Conservation (phyloP, 1,140 invertebrate genomes). For the Sipha flava region DNA sequence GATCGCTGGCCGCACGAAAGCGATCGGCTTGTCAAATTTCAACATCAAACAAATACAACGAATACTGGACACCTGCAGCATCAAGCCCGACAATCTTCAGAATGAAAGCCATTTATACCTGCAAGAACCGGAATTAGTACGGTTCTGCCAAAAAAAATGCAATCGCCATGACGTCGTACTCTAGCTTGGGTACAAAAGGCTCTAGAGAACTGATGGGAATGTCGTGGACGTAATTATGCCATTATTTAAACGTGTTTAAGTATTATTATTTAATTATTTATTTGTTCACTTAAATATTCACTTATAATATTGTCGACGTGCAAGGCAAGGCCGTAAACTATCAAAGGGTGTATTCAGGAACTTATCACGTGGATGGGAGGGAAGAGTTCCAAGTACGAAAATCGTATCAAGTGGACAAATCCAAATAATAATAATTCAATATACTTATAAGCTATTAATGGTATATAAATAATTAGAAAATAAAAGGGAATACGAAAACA, state of each 20-base stretch:
- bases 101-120: conserved; percentile 75
- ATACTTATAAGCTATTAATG: no score
- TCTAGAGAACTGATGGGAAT: conserved; percentile 46
- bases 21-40: conserved; percentile 45
- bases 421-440: no score
- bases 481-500: no score
- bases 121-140: conserved; percentile 65
- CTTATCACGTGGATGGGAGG: no score
- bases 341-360: no score
- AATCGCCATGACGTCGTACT: conserved; percentile 72
- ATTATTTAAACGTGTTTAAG: neutral
- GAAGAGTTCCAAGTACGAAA: no score
- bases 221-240: neutral
- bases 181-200: conserved; percentile 67
- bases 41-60: conserved; percentile 40
- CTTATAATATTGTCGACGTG: neutral
- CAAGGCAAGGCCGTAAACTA: no score
- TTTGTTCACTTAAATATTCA: no score
- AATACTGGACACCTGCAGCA: conserved; percentile 37
- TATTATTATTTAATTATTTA: neutral
- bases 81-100: conserved; percentile 47
- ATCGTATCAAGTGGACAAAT: no score
- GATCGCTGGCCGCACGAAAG: conserved; percentile 36
- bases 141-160: conserved; percentile 62
- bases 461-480: no score